Evolutionary conservation across 2,888 invertebrate species (phyloP), one percentile per base, ranked within the genome.

Genomic region (Rugalucina vietnamica): DNA sequence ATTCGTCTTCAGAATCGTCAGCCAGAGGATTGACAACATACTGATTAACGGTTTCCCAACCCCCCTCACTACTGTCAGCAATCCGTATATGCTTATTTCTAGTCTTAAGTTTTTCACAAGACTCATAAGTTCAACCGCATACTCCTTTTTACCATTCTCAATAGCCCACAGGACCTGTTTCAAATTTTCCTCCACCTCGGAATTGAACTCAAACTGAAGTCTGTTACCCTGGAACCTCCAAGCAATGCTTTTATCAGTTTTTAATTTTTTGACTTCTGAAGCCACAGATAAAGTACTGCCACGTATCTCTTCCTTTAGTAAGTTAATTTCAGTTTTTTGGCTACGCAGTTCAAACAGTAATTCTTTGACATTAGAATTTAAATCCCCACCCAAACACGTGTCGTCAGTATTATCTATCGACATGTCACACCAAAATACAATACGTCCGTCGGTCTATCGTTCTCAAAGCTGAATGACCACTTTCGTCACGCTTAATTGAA

Each of bases 1-100:
- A n/a, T 29, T 82, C 84, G 32, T 81, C 84, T 0, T 84, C 86
- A 5, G 72, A 78, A 39, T 86, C 81, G 32, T 49, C 65, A 10
- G 81, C 83, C 18, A 83, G 36, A 0, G 82, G 79, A 18, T 84
- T 76, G 18, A 34, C 14, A 34, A 57, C 39, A 39, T 86, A 83
- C n/a, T 86, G 57, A 0, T 69, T 29, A 3, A 79, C 82, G 0
- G 81, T 79, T 12, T 84, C 77, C 84, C 79, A 84, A 3, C 81
- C 79, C 0, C 74, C 76, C 29, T 84, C 77, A 0, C 74, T 79
- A 0, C 71, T 57, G 34, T 86, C 82, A 4, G 86, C 86, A 14
- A 81, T 73, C 14, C 71, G 54, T 18, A 83, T 34, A 75, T 34
- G 75, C 57, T 75, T 54, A n/a, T 75, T 54, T 24, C 75, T 12